Evolutionary conservation across 2,113 vertebrate species (phyloP).

Genomic region (Scophthalmus maximus): DNA sequence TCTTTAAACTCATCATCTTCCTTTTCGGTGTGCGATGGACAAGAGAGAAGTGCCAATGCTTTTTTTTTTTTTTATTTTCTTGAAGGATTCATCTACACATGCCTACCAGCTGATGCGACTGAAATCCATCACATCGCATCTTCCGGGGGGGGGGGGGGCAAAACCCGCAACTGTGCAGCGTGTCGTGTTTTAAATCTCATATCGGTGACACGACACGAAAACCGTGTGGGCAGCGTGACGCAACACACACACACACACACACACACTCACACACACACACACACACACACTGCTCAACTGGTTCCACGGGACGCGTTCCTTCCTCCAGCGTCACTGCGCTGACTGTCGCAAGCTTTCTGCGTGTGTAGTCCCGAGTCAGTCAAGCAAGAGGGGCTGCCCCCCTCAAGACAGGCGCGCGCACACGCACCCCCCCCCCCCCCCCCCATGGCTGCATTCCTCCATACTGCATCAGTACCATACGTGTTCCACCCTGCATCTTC

Average conservation of each 20-base stretch:
- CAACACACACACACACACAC: slow-evolving; percentile 44
- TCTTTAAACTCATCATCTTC: not conserved
- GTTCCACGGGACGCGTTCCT: slow-evolving; percentile 66
- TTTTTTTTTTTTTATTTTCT: no score
- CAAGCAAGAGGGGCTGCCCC: slow-evolving; percentile 54
- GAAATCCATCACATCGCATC: slow-evolving; percentile 32
- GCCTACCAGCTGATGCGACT: not conserved
- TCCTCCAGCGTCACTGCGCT: slow-evolving; percentile 60
- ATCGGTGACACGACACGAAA: slow-evolving; percentile 44
- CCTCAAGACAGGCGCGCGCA: slow-evolving; percentile 44
- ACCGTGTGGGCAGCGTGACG: slow-evolving; percentile 62
- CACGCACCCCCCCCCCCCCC: no score
- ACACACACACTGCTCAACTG: slow-evolving; percentile 76
- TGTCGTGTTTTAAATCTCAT: slow-evolving; percentile 35
- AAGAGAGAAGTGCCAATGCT: no score
- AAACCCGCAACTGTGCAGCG: slow-evolving; percentile 34
- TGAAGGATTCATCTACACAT: no score
- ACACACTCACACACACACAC: no score
- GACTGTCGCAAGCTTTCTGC: slow-evolving; percentile 69
- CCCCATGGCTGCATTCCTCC: slow-evolving; percentile 27
- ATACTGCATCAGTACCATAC: slow-evolving; percentile 18
- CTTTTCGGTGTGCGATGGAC: no score
- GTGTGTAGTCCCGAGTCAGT: slow-evolving; percentile 63
- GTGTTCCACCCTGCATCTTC: not conserved
- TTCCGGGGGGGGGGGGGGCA: not conserved